Base-by-base conservation (phyloP, 2,888 invertebrate genomes). In the Omphaloscelis lunosa region DNA sequence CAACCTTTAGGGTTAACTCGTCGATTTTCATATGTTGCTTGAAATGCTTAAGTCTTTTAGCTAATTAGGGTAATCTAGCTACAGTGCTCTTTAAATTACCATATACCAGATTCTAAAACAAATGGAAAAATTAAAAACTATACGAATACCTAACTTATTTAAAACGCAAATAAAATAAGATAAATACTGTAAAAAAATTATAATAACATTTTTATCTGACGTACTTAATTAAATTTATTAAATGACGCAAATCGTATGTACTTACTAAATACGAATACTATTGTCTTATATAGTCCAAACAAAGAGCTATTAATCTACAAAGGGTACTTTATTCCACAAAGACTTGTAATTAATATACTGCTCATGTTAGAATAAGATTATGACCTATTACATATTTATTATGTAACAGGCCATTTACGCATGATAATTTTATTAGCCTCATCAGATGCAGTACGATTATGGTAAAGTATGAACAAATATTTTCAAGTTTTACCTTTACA, bases 171-270 rank as follows among this genome's bases (percentile, higher is more conserved):
- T 56, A n/a, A 63, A 62, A 7, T 11, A 65, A n/a, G 45, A 59
- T 59, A 59, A 39, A 66, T 66, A 29, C 20, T 45, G 23, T 23
- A 58, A 63, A 39, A 51, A 65, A 45, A 29, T 7, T 15, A 29
- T 20, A 15, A 66, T 58, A 62, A 80, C 34, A 61, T 48, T 62
- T 61, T 48, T 56, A 39, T 39, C 29, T 73, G 63, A 83, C 66
- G 66, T 76, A 20, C 48, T 20, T 48, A 53, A 0, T 11, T 9
- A 72, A 72, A 53, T 45, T 45, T 56, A 62, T 53, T 41, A 45
- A 5, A 66, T 86, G 86, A 86, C 83, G 83, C 71, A 86, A 61
- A 86, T 53, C 59, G 41, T 45, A 34, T 82, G 51, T 67, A 27
- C 39, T 61, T 59, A 34, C 58, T 12, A 68, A 11, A 61, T 34